Evolutionary conservation across 2,797 vertebrate species (phyloP), one percentile per base, ranked within the genome.

Genomic region (Microctenopoma lineatum): DNA sequence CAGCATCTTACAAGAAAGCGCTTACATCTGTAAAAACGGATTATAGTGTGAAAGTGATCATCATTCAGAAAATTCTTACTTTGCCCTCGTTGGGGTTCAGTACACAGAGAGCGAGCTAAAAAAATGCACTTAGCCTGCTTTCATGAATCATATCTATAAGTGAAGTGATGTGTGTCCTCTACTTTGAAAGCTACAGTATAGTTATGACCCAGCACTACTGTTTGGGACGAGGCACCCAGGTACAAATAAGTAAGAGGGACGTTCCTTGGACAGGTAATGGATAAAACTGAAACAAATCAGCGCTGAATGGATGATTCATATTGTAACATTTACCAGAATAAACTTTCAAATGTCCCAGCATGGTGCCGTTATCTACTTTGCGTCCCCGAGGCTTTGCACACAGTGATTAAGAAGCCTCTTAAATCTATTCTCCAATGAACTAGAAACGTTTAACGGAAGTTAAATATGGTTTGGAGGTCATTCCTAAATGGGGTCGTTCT

Each of bases 111-210:
- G 32, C 4, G 29, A 66, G 64, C 16, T 44, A 39, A 69, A 75
- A 70, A 78, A 78, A 71, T 18, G 51, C 56, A 52, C 57, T 50
- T 53, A 2, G 4, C 9, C 62, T 38, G 57, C 59, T 77, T 87
- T 73, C 55, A 79, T 83, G 76, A 80, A 74, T 85, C 76, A 79
- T 68, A 81, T 72, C 88, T 71, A 34, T 55, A 66, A 61, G 36
- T 29, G 2, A 59, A 42, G 53, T 62, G 69, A 78, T 77, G 78
- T 54, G 59, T 54, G 71, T 80, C 68, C 73, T 81, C 59, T 73
- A 44, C 63, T 81, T 78, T 81, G 74, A 46, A 69, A 55, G 55
- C 55, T 64, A 42, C 25, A 64, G 68, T 48, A 32, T 55, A 48
- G 16, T 14, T 68, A 18, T 71, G 79, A 86, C 75, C 85, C 70